Percentiles rank a stretch among this genome's conserved stretches.
These are phyloP conservation scores for Acanthosepion lycidas DNA, from an alignment of 2,888 invertebrate species.

Conservation along the genomic window DNA sequence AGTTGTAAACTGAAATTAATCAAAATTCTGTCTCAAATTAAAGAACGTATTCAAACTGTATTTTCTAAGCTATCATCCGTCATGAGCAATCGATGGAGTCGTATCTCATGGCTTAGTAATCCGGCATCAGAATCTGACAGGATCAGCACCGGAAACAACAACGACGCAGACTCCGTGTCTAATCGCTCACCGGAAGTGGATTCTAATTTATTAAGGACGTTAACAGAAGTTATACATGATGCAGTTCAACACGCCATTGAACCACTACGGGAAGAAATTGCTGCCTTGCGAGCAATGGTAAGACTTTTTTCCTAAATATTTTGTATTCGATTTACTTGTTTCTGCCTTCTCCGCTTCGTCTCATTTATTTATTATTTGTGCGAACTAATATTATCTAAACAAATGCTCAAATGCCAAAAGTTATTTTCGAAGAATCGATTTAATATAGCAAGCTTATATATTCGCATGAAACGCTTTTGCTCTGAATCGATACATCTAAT, in stretches of 20 bases:
- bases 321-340: background rate
- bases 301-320: background rate
- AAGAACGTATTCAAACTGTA: background rate
- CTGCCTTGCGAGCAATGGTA: slow-evolving; percentile 37
- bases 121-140: slow-evolving; percentile 8
- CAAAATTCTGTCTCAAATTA: background rate
- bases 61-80: background rate
- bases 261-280: slow-evolving; percentile 37
- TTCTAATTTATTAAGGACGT: background rate
- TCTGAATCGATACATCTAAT: no score
- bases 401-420: no score
- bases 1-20: background rate
- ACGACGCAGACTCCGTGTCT: background rate
- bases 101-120: slow-evolving; percentile 43
- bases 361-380: no score
- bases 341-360: no score
- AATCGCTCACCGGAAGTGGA: background rate
- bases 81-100: slow-evolving; percentile 40
- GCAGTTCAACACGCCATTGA: slow-evolving; percentile 41
- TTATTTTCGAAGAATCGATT: no score
- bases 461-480: no score
- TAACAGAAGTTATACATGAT: slow-evolving; percentile 38
- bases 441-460: no score
- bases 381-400: no score
- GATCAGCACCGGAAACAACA: slow-evolving; percentile 34